Conservation (phyloP, 2,888 invertebrate genomes). For the Rotaria macrura region DNA sequence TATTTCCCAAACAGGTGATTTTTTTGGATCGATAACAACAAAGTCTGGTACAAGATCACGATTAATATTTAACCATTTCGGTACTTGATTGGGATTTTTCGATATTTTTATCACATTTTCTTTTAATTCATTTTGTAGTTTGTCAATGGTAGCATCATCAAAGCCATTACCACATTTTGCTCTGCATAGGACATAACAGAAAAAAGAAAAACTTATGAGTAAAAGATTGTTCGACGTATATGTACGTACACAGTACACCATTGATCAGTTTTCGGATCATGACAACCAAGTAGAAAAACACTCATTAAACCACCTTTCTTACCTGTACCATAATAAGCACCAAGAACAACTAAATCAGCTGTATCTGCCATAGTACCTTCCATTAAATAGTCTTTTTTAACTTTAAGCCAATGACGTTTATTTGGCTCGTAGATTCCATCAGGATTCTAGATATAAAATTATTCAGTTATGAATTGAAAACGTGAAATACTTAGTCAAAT, state of each 20-base stretch:
- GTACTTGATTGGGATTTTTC: slow-evolving; percentile 62
- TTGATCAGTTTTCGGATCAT: slow-evolving; percentile 57
- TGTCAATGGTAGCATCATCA: slow-evolving; percentile 71
- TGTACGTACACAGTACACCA: slow-evolving; percentile 66
- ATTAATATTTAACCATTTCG: slow-evolving; percentile 70
- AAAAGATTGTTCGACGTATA: too few species aligned
- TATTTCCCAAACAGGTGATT: slow-evolving; percentile 86
- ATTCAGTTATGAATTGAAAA: too few species aligned
- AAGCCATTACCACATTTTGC: slow-evolving; percentile 70
- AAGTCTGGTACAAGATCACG: slow-evolving; percentile 78
- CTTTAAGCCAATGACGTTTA: slow-evolving; percentile 85
- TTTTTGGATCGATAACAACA: slow-evolving; percentile 68
- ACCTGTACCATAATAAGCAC: slow-evolving; percentile 87
- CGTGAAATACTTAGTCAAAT: too few species aligned
- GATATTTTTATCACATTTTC: slow-evolving; percentile 68
- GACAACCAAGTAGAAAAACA: slow-evolving; percentile 82
- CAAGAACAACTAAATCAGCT: slow-evolving; percentile 81
- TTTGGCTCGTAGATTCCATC: slow-evolving; percentile 78
- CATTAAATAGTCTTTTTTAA: slow-evolving; percentile 85
- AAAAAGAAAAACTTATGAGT: too few species aligned
- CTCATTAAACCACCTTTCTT: slow-evolving; percentile 76
- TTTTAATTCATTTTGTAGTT: slow-evolving; percentile 58
- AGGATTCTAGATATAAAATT: background rate
- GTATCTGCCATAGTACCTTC: slow-evolving; percentile 87
- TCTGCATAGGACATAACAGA: background rate